phyloP scores from a whole-genome alignment of 2,113 vertebrate genomes.

The Nothobranchius kuhntae region DNA sequence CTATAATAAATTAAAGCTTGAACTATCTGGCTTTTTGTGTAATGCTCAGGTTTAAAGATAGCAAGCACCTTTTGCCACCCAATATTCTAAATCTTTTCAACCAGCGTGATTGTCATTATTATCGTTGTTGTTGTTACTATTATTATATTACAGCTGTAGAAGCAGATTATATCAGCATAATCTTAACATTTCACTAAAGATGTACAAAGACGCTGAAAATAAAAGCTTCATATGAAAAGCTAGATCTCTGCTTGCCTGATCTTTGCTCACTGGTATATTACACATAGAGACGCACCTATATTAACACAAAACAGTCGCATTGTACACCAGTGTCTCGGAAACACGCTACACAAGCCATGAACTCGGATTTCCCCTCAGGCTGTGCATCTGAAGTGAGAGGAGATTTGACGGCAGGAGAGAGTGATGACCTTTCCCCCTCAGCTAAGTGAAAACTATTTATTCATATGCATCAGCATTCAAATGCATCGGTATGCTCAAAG shows the following conservation, averaged over 20 bases:
- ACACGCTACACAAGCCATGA: conserved; percentile 14
- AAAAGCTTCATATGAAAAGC: neutral
- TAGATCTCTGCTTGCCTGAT: neutral
- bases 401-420: conserved; percentile 1
- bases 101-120: no score
- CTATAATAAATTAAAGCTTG: no score
- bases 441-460: neutral
- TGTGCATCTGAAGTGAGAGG: conserved; percentile 7
- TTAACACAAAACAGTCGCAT: conserved; percentile 20
- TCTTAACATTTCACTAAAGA: neutral
- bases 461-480: conserved; percentile 13
- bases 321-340: neutral
- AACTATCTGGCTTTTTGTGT: no score
- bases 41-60: no score
- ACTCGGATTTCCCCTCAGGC: conserved; percentile 28
- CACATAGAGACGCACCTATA: conserved; percentile 21
- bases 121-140: no score
- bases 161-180: neutral
- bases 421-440: conserved; percentile 2
- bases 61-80: no score
- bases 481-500: conserved; percentile 22
- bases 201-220: neutral
- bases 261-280: neutral
- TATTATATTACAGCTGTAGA: neutral
- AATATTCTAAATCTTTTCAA: no score